phyloP scores from a whole-genome alignment of 1,140 invertebrate genomes.

The Psix sp. region DNA sequence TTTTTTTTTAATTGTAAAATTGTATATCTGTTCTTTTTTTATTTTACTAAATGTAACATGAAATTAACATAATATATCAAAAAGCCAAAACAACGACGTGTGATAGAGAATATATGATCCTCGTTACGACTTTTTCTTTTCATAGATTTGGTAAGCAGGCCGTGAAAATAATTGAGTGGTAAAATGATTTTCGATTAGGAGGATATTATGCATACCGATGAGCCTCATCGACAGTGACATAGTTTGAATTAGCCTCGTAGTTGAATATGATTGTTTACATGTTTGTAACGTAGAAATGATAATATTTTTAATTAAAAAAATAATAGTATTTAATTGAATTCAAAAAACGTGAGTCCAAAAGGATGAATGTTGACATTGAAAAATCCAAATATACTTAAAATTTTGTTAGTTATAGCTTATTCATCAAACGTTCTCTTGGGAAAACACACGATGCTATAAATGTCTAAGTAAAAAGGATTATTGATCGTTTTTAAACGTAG shows the following conservation, averaged over 20 bases:
- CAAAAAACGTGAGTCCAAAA: neutral
- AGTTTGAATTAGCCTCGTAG: constrained; percentile 68
- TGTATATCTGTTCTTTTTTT: constrained; percentile 19
- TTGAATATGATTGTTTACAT: constrained; percentile 28
- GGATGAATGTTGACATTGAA: too few species aligned
- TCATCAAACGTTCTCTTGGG: too few species aligned
- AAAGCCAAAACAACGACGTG: too few species aligned
- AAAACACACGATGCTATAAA: too few species aligned
- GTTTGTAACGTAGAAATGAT: neutral
- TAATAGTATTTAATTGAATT: neutral
- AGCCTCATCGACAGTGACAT: constrained; percentile 73
- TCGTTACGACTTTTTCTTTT: constrained; percentile 5
- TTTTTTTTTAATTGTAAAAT: constrained; percentile 1
- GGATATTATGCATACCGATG: constrained; percentile 71
- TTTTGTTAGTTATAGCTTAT: too few species aligned
- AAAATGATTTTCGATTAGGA: constrained; percentile 67
- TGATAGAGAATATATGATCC: constrained; percentile 11
- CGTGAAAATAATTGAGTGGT: constrained; percentile 54
- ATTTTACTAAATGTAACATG: constrained; percentile 1
- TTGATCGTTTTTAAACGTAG: too few species aligned
- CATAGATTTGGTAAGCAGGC: constrained; percentile 18
- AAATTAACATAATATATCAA: too few species aligned
- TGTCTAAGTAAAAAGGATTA: too few species aligned
- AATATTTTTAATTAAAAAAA: neutral
- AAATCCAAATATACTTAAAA: too few species aligned